Evolutionary conservation across 1,140 invertebrate species (phyloP).

Genomic region (Colletes latitarsis): DNA sequence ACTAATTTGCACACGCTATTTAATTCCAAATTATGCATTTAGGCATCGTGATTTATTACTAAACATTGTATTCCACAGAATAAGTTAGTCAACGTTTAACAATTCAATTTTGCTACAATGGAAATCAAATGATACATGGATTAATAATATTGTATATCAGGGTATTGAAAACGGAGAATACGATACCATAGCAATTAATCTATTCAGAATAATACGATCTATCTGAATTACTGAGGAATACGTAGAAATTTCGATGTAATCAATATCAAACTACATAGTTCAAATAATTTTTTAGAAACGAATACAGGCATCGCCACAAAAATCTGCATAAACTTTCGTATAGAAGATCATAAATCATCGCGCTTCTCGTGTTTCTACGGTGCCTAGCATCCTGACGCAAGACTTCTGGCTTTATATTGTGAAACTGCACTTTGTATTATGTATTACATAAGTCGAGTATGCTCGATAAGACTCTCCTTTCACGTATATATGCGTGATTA

Average conservation of each 20-base stretch:
- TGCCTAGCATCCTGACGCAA: constrained; percentile 2
- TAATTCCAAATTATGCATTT: constrained; percentile 2
- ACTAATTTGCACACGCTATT: background rate
- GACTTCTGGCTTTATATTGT: constrained; percentile 35
- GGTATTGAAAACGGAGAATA: background rate
- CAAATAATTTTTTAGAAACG: constrained; percentile 17
- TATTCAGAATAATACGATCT: background rate
- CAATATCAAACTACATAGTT: constrained; percentile 12
- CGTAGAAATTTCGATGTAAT: constrained; percentile 16
- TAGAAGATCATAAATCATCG: constrained; percentile 36
- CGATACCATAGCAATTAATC: constrained; percentile 1
- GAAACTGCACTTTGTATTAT: constrained; percentile 20
- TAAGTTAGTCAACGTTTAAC: too few species aligned
- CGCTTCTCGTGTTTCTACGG: background rate
- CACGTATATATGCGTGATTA: background rate
- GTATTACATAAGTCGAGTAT: constrained; percentile 24
- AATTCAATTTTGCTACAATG: background rate
- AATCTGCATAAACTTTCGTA: constrained; percentile 36
- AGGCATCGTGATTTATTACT: too few species aligned
- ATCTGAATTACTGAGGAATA: background rate
- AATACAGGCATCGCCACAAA: constrained; percentile 14
- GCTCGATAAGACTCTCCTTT: constrained; percentile 17
- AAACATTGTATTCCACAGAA: too few species aligned
- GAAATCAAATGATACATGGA: background rate
- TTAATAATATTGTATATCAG: constrained; percentile 10